Base-by-base conservation (phyloP, 2,888 invertebrate genomes). In the Clusia tigrina region DNA sequence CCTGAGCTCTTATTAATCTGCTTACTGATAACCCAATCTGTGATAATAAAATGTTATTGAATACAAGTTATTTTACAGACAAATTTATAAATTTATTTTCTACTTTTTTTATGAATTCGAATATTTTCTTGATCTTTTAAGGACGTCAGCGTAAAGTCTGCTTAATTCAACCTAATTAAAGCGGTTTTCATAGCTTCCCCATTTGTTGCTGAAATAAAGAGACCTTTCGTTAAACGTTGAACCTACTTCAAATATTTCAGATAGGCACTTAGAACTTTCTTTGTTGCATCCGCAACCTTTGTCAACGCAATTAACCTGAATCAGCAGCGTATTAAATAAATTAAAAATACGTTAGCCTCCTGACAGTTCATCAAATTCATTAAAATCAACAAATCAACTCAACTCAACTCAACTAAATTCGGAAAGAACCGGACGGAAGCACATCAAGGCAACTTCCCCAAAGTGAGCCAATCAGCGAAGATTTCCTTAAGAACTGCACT, bases 321-420 rank as follows among this genome's bases (percentile, higher is more conserved):
- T n/a, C 42, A n/a, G n/a, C n/a, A n/a, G 52, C 23, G 9, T 24
- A 59, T 42, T 32, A 38, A 48, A 55, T 3, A 42, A 48, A 51
- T 53, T 52, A 22, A 54, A 54, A 54, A n/a, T 54, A 20, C n/a
- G 3, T 25, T 42, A n/a, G n/a, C 42, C 60, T 63, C 54, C 25
- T 67, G 69, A 69, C 70, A 73, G 64, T 66, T 58, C 66, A 53
- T 73, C 71, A 71, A 64, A 61, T 67, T 69, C 72, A 67, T 70
- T 66, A 68, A 52, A 42, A 24, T 38, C 20, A 12, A 12, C 24
- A 15, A 9, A 22, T 52, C 22, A 58, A 58, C 12, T n/a, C 42
- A 6, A 15, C 6, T 6, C 42, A n/a, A 42, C 42, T 32, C 32
- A 12, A 6, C 6, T 32, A 32, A 32, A 32, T 32, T 32, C 12